Evolutionary conservation across 2,888 invertebrate genomes (phyloP).

Genomic region (Patella caerulea): DNA sequence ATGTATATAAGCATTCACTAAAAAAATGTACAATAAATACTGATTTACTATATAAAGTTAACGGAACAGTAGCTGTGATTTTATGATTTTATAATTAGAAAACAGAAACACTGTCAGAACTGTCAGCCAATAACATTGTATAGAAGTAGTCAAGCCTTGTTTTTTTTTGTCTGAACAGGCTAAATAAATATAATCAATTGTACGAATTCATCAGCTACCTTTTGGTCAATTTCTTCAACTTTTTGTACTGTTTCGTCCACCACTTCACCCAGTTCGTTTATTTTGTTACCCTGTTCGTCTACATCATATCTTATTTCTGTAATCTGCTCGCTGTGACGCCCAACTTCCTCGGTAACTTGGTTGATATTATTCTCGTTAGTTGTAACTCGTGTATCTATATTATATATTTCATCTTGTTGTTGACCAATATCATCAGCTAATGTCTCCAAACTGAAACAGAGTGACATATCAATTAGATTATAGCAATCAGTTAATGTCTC

Average conservation of each 20-base stretch:
- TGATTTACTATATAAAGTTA: too few species aligned
- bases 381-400: background rate
- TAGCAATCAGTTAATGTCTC: too few species aligned
- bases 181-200: too few species aligned
- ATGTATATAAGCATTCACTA: too few species aligned
- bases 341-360: slow-evolving; percentile 47
- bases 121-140: too few species aligned
- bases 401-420: background rate
- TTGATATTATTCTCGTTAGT: slow-evolving; percentile 40
- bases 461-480: too few species aligned
- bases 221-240: slow-evolving; percentile 37
- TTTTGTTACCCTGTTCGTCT: slow-evolving; percentile 36
- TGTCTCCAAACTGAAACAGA: background rate
- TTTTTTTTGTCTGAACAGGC: too few species aligned
- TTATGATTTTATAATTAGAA: too few species aligned
- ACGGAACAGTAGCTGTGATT: background rate
- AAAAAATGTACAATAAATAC: too few species aligned
- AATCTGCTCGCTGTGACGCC: slow-evolving; percentile 35
- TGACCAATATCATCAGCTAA: background rate
- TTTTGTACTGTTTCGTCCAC: slow-evolving; percentile 64
- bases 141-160: too few species aligned
- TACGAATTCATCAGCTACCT: too few species aligned
- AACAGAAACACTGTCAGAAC: too few species aligned
- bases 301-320: background rate
- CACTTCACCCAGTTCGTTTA: slow-evolving; percentile 48